Conservation (phyloP, 2,113 vertebrate genomes). For the Falco punctatus region DNA sequence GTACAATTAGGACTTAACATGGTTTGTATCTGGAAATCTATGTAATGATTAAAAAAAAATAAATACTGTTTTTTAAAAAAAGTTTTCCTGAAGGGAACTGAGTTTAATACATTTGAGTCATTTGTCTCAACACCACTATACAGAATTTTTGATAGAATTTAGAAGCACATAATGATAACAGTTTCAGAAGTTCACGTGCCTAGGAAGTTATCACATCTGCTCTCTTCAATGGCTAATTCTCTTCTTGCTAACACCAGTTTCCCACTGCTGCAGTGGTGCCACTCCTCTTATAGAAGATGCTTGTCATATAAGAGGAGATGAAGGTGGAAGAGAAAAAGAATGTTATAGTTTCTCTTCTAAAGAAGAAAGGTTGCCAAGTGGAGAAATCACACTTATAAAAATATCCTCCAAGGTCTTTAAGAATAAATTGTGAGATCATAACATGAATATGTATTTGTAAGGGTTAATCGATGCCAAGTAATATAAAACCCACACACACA, state of each 20-base stretch:
- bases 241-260: background rate
- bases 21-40: background rate
- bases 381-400: background rate
- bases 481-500: background rate
- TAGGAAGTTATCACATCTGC: background rate
- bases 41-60: background rate
- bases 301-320: background rate
- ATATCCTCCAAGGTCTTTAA: background rate
- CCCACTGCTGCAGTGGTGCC: background rate
- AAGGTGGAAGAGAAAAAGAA: background rate
- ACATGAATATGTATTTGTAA: background rate
- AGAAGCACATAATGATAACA: background rate
- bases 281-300: background rate
- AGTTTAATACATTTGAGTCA: background rate
- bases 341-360: background rate
- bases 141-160: background rate
- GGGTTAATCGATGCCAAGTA: background rate
- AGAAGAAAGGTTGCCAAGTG: background rate
- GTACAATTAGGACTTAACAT: background rate
- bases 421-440: background rate
- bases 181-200: background rate
- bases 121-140: background rate
- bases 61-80: background rate
- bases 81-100: background rate
- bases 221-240: background rate